Evolutionary conservation across 2,797 vertebrate species (phyloP).

Genomic region (Coluber constrictor): DNA sequence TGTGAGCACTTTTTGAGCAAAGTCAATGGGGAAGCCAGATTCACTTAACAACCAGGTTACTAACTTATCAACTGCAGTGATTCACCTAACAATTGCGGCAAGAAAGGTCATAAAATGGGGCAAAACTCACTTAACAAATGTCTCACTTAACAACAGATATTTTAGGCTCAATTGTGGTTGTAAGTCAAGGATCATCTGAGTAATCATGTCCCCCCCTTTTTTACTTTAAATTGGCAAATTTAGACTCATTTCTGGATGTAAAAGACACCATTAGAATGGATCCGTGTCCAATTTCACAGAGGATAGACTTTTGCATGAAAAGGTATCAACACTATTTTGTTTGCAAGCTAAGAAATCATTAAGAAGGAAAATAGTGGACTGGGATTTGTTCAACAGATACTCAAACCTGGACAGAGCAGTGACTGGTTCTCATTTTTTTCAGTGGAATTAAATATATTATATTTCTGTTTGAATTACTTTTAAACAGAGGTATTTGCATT

Average conservation of each 20-base stretch:
- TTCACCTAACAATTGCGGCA: constrained; percentile 53
- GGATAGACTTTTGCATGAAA: background rate
- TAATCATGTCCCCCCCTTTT: background rate
- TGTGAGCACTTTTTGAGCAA: background rate
- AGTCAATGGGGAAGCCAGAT: background rate
- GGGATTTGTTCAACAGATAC: background rate
- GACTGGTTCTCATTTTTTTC: background rate
- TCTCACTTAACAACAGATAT: background rate
- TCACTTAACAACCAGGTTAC: background rate
- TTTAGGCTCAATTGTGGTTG: background rate
- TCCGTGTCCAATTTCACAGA: background rate
- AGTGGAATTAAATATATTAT: background rate
- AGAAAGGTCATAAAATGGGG: background rate
- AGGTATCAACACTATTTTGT: background rate
- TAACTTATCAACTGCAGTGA: background rate
- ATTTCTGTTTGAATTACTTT: background rate
- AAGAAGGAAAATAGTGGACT: background rate
- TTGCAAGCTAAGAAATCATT: background rate
- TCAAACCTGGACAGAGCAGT: background rate
- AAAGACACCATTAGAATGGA: background rate
- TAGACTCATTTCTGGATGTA: background rate
- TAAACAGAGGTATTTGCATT: background rate
- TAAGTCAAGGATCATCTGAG: background rate
- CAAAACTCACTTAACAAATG: background rate
- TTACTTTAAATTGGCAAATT: background rate